Evolutionary conservation across 2,888 invertebrate genomes (phyloP).

Genomic region (Sacculina carcini): DNA sequence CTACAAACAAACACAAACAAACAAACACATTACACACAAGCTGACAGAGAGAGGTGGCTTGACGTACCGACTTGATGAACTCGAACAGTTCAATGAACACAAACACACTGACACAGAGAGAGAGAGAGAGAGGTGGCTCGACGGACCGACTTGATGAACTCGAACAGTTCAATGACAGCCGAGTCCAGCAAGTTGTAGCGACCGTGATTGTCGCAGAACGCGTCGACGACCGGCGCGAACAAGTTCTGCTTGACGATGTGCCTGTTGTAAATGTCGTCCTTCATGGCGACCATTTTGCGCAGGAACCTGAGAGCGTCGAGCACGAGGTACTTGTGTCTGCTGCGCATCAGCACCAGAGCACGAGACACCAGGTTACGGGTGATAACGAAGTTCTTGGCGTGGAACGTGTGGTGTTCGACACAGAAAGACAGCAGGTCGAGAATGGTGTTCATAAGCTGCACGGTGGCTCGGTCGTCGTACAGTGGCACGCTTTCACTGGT

Average conservation of each 20-base stretch:
- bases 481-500: slow-evolving; percentile 67
- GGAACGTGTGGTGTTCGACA: slow-evolving; percentile 95
- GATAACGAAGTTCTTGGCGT: slow-evolving; percentile 91
- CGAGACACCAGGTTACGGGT: slow-evolving; percentile 85
- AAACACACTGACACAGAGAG: too few species aligned
- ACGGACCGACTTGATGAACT: slow-evolving; percentile 67
- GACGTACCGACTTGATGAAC: background rate
- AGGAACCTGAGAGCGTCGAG: slow-evolving; percentile 84
- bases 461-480: slow-evolving; percentile 86
- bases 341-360: slow-evolving; percentile 85
- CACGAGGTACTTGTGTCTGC: slow-evolving; percentile 87
- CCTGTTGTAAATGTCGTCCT: slow-evolving; percentile 94
- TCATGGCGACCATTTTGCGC: slow-evolving; percentile 84
- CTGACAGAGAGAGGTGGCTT: background rate
- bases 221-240: slow-evolving; percentile 84
- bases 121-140: background rate
- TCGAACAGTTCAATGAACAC: too few species aligned
- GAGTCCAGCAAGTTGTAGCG: slow-evolving; percentile 97
- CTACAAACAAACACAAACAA: background rate
- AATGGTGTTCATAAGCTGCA: slow-evolving; percentile 77
- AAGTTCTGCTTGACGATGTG: slow-evolving; percentile 83
- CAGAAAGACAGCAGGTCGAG: slow-evolving; percentile 90
- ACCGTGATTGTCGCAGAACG: slow-evolving; percentile 85
- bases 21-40: background rate
- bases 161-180: slow-evolving; percentile 95